Evolutionary conservation across 2,113 vertebrate species (phyloP).

Genomic region (Tragelaphus buxtoni): DNA sequence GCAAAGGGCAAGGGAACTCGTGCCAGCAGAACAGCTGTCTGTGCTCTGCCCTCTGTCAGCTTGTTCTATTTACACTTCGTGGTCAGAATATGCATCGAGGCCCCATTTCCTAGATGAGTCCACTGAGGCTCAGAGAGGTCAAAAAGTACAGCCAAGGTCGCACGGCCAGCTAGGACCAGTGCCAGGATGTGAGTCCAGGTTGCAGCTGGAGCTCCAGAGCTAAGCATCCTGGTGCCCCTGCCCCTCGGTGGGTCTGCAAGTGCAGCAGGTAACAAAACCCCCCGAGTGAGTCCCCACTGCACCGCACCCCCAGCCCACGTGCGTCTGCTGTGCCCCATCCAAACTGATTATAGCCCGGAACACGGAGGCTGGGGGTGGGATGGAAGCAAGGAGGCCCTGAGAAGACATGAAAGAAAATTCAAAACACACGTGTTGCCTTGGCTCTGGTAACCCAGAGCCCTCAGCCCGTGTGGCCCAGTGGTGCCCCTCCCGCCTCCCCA

Average conservation of each 20-base stretch:
- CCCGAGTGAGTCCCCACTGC: neutral
- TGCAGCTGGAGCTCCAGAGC: neutral
- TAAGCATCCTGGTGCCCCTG: neutral
- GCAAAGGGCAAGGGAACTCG: no score
- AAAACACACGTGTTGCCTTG: slow-evolving; percentile 26
- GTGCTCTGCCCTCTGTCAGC: neutral
- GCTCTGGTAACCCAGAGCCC: slow-evolving; percentile 32
- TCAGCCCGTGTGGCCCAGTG: neutral
- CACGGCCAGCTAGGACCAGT: neutral
- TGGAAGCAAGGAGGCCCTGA: neutral
- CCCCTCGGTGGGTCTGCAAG: neutral
- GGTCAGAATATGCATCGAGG: neutral
- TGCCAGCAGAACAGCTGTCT: neutral
- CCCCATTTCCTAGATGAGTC: neutral
- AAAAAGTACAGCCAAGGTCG: neutral
- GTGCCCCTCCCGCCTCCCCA: rapidly evolving
- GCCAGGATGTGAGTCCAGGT: neutral
- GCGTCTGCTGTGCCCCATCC: slow-evolving; percentile 39
- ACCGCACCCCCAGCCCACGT: neutral
- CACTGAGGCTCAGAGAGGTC: neutral
- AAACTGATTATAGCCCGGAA: slow-evolving; percentile 36
- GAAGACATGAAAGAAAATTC: slow-evolving; percentile 61
- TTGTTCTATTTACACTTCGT: neutral
- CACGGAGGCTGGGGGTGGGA: slow-evolving; percentile 2
- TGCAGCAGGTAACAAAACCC: slow-evolving; percentile 70